Evolutionary conservation across 2,888 invertebrate genomes (phyloP), one percentile per base, ranked within the genome.

Genomic region (Acanthopleura granulata): DNA sequence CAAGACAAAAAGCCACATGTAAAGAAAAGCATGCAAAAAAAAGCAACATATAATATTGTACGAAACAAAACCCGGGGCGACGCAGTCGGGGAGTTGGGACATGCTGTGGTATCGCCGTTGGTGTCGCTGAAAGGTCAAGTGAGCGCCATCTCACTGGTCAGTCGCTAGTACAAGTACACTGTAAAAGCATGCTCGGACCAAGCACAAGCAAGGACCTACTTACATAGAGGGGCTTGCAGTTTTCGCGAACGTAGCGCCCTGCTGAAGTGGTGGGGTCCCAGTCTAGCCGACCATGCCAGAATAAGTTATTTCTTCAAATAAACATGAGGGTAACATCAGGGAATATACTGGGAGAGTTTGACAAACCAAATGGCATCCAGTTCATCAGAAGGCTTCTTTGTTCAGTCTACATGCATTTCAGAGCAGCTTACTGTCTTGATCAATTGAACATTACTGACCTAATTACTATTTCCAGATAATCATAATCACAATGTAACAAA

Each of bases 251-350:
- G 90, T 99, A 99, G 92, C 97, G 94, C 76, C 98, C 99, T 76
- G 97, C 97, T 72, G 97, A 96, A 88, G 97, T 97, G 90, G 97
- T 97, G 84, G 97, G 97, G 90, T 99, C 98, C 99, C 99, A 99
- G 91, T 98, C 98, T 89, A 99, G 93, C 92, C 97, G 96, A 74
- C 98, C 98, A 91, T 98, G 96, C 92, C 97, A 97, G 92, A 99
- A 99, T 92, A 98, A 99, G 81, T 83, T 85, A 80, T 86, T 85
- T 87, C 86, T 87, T 85, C 71, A 75, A 75, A 72, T 70, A 70
- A 74, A 66, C 25, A 27, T 16, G 22, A 66, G 25, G 16, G 16
- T 66, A 22, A 22, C 66, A n/a, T 57, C n/a, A 57, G n/a, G 22
- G 22, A 57, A 18, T 22, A 18, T n/a, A 18, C 3, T 4, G 22